Base-by-base conservation (phyloP, 92 coral and sea anemone genomes). In the Epizoanthus illoricatus region DNA sequence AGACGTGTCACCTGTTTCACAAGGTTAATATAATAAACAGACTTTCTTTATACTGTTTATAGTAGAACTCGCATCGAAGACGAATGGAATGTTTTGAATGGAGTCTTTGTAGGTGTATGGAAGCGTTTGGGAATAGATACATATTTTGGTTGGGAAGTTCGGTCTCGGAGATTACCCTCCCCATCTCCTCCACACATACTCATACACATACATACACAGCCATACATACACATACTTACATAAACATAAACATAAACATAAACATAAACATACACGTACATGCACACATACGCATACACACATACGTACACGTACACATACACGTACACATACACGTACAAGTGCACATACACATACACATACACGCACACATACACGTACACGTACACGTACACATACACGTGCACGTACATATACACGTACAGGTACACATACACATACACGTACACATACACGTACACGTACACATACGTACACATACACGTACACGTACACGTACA, bases 1-100 rank as follows among this genome's bases (percentile, higher is more conserved):
- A 87, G 43, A 88, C 87, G 54, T 97, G 99, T 69, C 99, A 97
- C 64, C 84, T 97, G 66, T 97, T 97, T 86, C 99, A 97, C 87
- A 97, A 97, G 94, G 97, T 91, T 66, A n/a, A 24, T 39, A 71
- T 56, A 24, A 74, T 39, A 17, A 40, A 5, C 43, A 61, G 19
- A 40, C 17, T 4, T 21, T 79, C 40, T 61, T 4, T 3, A 28
- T 28, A 28, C 17, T 84, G 17, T n/a, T 9, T 12, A 2, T 13
- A 19, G 70, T 41, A 52, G 7, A 33, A 71, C 49, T 40, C 49
- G 8, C 5, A 11, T 41, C 33, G 43, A 11, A 2, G 4, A 40
- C 0, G n/a, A 8, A 18, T 13, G 20, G 7, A 40, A 9, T 12
- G 20, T 28, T 28, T 28, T 28, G 36, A 28, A 28, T 28, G 36